phyloP scores from a whole-genome alignment of 1,140 invertebrate species.

The Drosophila bipectinata region DNA sequence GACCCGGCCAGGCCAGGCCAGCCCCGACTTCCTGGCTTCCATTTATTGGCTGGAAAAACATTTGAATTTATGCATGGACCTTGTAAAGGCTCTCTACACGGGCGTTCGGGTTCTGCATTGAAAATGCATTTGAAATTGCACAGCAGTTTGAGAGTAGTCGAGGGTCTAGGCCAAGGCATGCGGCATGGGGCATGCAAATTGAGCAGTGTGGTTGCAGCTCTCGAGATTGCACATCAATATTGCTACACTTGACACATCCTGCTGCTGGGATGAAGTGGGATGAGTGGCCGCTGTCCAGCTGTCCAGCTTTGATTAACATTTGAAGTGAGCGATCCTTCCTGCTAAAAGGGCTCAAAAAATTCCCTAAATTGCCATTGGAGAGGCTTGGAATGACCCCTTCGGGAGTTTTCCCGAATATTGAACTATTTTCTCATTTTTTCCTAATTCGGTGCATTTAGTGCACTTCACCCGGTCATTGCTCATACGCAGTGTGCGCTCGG shows the following conservation, averaged over 20 bases:
- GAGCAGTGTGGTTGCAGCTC: constrained; percentile 54
- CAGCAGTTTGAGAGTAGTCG: constrained; percentile 21
- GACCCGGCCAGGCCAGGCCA: background rate
- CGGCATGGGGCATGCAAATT: constrained; percentile 60
- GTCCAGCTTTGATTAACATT: constrained; percentile 65
- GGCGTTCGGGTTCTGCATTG: constrained; percentile 43
- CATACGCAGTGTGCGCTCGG: constrained; percentile 45
- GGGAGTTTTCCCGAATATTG: constrained; percentile 7
- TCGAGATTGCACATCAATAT: constrained; percentile 74
- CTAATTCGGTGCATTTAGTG: constrained; percentile 16
- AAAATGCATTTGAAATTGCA: constrained; percentile 72
- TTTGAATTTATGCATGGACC: constrained; percentile 78
- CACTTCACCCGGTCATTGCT: constrained; percentile 31
- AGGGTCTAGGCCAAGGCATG: constrained; percentile 15
- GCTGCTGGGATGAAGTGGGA: constrained; percentile 8
- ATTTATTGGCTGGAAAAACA: constrained; percentile 52
- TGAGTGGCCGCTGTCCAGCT: constrained; percentile 19
- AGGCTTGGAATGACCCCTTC: background rate
- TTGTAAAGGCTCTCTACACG: constrained; percentile 21
- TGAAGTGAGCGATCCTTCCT: constrained; percentile 37
- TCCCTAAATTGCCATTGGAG: constrained; percentile 31
- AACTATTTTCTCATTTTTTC: constrained; percentile 7
- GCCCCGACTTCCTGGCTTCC: background rate
- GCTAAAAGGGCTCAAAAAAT: constrained; percentile 17
- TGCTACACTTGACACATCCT: constrained; percentile 72